A percentile compares a stretch with the other conserved stretches of the same genome.
These are phyloP conservation scores for Buathra laborator DNA, from an alignment of 2,888 invertebrate genomes.

Conservation along the genomic window DNA sequence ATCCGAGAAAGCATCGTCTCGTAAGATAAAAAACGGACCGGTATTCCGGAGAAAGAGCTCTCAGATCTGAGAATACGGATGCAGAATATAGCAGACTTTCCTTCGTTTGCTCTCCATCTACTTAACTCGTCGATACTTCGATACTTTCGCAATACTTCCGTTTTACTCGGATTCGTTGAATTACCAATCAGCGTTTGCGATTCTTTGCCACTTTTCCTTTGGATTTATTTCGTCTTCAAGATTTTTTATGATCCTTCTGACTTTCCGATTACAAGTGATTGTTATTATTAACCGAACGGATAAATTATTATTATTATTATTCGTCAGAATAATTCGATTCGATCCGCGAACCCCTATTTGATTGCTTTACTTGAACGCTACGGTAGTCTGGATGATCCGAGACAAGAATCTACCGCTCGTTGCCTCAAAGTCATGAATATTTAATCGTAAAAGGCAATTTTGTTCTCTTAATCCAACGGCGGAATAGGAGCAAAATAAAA, in stretches of 20 bases:
- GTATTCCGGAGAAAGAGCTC: conserved; percentile 4
- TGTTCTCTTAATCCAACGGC: too few species aligned
- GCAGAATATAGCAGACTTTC: conserved; percentile 6
- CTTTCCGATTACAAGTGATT: not conserved
- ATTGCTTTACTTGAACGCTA: too few species aligned
- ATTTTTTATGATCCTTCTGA: not conserved
- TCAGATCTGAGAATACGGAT: not conserved
- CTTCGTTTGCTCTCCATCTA: not conserved
- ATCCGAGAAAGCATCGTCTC: conserved; percentile 6
- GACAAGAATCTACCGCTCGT: not conserved
- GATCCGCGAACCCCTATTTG: too few species aligned
- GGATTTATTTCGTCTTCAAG: not conserved
- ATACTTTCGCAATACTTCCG: not conserved
- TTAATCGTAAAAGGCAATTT: too few species aligned
- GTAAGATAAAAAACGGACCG: conserved; percentile 3
- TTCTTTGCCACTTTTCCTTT: not conserved
- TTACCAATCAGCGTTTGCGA: not conserved
- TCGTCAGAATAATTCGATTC: too few species aligned
- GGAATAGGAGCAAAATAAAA: not conserved
- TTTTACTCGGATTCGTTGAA: not conserved
- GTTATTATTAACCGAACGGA: too few species aligned
- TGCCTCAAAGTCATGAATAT: not conserved
- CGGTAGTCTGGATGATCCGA: not conserved
- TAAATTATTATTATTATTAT: too few species aligned
- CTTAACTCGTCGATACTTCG: conserved; percentile 15